phyloP scores from a whole-genome alignment of 2,888 invertebrate genomes.

The Trimorus sp. region DNA sequence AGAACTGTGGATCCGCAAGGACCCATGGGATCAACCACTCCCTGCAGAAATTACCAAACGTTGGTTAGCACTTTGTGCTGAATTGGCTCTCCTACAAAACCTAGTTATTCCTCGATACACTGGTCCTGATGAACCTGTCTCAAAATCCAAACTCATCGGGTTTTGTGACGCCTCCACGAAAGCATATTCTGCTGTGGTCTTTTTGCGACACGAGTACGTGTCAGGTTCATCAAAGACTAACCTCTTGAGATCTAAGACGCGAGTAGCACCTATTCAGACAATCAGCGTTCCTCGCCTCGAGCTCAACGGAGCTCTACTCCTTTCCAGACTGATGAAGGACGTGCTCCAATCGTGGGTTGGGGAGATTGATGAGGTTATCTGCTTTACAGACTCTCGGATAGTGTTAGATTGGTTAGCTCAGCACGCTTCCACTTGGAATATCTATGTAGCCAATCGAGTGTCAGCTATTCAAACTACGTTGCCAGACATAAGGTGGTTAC shows the following conservation, averaged over 20 bases:
- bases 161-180: background rate
- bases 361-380: background rate
- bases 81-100: background rate
- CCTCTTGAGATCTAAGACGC: background rate
- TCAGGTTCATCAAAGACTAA: background rate
- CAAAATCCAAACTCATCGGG: background rate
- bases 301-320: background rate
- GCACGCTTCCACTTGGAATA: slow-evolving; percentile 19
- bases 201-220: background rate
- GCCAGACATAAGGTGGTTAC: slow-evolving; percentile 13
- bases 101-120: background rate
- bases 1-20: slow-evolving; percentile 30
- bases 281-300: slow-evolving; percentile 8
- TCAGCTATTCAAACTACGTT: slow-evolving; percentile 15
- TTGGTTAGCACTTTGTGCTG: background rate
- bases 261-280: background rate
- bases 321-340: background rate
- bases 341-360: background rate
- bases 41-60: background rate
- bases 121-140: no score
- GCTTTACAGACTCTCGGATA: slow-evolving; percentile 8
- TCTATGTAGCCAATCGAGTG: slow-evolving; percentile 16
- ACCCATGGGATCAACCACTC: slow-evolving; percentile 11
- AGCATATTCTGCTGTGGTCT: slow-evolving; percentile 13
- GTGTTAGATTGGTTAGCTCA: slow-evolving; percentile 4